These are phyloP conservation scores for Agrilus planipennis DNA, from an alignment of 1,140 invertebrate species.

Conservation along the genomic window DNA sequence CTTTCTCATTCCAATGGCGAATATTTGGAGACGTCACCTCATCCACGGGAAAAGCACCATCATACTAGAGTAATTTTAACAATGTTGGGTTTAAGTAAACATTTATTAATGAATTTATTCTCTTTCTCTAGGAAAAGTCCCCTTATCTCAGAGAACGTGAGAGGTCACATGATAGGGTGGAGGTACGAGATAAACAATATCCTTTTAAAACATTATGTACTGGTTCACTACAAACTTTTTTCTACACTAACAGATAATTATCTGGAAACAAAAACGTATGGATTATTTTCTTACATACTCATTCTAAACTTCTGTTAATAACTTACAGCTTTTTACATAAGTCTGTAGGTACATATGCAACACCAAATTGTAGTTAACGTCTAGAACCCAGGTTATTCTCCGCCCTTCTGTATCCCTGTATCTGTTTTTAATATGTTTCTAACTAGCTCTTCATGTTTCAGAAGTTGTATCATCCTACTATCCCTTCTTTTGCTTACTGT, in stretches of 20 bases:
- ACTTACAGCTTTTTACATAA: no score
- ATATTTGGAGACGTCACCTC: slow-evolving; percentile 37
- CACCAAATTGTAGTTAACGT: no score
- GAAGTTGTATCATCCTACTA: no score
- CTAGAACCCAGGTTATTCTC: no score
- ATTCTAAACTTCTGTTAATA: slow-evolving; percentile 10
- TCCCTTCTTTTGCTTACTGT: no score
- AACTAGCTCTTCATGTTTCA: no score
- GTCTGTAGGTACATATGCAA: no score
- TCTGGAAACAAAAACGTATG: slow-evolving; percentile 1
- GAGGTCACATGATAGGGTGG: slow-evolving; percentile 52
- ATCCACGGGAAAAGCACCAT: slow-evolving; percentile 42
- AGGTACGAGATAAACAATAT: slow-evolving; percentile 68
- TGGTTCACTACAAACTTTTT: background rate
- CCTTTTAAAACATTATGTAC: slow-evolving; percentile 52
- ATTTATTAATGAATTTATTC: slow-evolving; percentile 7
- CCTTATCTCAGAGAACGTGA: slow-evolving; percentile 49
- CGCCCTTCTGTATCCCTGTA: no score
- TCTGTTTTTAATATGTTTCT: no score
- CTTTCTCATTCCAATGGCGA: slow-evolving; percentile 45
- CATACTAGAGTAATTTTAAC: slow-evolving; percentile 38
- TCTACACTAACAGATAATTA: background rate
- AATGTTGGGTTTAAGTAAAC: no score
- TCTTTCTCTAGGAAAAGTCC: slow-evolving; percentile 54
- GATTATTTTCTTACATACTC: slow-evolving; percentile 4